Base-by-base conservation (phyloP, 2,888 invertebrate species). In the Cheilosia urbana region DNA sequence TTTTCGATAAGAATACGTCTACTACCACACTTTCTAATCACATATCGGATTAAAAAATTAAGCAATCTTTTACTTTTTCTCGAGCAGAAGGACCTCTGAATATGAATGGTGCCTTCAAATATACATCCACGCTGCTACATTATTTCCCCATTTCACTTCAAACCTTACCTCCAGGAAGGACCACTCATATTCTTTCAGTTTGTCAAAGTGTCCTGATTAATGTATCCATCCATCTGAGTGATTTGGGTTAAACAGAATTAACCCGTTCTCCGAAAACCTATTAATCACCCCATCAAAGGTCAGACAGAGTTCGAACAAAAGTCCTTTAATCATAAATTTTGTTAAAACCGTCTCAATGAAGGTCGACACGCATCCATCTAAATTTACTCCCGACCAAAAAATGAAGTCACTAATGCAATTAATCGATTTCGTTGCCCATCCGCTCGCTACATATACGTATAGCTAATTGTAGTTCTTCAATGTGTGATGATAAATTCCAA, bases 361-460 rank as follows among this genome's bases (percentile, higher is more conserved):
- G 37, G 37, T 42, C 42, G 9, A 60, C 42, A 42, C 24, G 24
- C 11, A 45, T 60, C 9, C 19, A 34, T 63, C 19, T 63, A 1
- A 63, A 34, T n/a, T 34, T 13, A 17, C n/a, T 51, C 19, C n/a
- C 45, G 21, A 51, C n/a, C 11, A 51, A 24, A 17, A 24, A n/a
- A 57, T 47, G n/a, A 45, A 47, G 17, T 73, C 62, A 53, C 62
- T 73, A 53, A 73, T 73, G 62, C 42, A 62, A 73, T 73, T 62
- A 42, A 42, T 37, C 42, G 30, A 30, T 34, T 40, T 49, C 40
- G 27, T 19, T 30, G 40, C 40, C 40, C n/a, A 15, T 4, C n/a
- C 30, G 9, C 30, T 30, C 30, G 7, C 9, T 30, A 1, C 2
- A 2, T 9, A 7, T 30, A 30, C 7, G 0, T 7, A 5, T 30